Percentiles rank a stretch among this genome's conserved stretches.
These are phyloP conservation scores for Caenorhabditis brenneri DNA, from an alignment of 1,140 invertebrate genomes.

Conservation along the genomic window DNA sequence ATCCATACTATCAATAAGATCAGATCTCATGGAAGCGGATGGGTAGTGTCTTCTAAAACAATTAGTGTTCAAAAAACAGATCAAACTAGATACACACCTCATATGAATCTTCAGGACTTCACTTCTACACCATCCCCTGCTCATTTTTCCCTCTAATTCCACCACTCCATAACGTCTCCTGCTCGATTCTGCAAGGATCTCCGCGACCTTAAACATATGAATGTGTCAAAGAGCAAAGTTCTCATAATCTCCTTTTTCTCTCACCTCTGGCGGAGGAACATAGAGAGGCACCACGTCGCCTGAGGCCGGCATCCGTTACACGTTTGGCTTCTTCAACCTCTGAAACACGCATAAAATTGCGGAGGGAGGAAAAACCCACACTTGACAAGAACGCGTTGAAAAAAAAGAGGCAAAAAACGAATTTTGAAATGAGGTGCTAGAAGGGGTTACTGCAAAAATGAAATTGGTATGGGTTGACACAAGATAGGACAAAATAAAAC, in stretches of 20 bases:
- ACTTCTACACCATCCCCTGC: background rate
- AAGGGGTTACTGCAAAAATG: background rate
- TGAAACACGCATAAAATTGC: background rate
- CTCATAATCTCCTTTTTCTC: background rate
- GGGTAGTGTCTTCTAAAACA: slow-evolving; percentile 4
- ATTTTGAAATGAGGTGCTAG: background rate
- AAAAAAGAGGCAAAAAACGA: background rate
- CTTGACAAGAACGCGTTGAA: background rate
- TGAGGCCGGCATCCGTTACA: background rate
- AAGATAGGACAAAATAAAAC: background rate
- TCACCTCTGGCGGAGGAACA: background rate
- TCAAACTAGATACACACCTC: background rate
- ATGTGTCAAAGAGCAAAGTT: background rate
- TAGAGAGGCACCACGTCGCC: background rate
- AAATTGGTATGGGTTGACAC: background rate
- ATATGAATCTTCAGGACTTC: background rate
- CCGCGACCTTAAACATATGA: background rate
- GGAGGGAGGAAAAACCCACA: background rate
- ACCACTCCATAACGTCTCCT: background rate
- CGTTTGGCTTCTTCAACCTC: background rate
- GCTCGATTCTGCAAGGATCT: background rate
- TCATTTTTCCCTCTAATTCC: background rate
- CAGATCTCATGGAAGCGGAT: background rate
- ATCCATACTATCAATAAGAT: background rate
- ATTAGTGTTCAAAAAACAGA: background rate